These are phyloP conservation scores for Diachasmimorpha longicaudata DNA, from an alignment of 1,140 invertebrate genomes.

Conservation along the genomic window DNA sequence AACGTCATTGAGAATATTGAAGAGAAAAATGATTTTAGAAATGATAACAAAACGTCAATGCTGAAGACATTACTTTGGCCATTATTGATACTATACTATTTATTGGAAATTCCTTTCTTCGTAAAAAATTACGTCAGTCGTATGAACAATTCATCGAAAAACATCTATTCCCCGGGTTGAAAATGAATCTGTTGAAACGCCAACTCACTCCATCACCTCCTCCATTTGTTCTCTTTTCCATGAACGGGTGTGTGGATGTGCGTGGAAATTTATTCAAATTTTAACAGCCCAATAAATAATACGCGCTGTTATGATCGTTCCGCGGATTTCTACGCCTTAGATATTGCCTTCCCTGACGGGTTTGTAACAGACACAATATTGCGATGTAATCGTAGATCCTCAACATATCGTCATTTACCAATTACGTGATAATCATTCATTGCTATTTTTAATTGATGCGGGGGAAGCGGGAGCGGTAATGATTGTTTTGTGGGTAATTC, in stretches of 20 bases:
- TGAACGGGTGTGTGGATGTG: neutral
- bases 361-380: neutral
- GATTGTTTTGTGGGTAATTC: no score
- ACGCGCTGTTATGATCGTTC: slow-evolving; percentile 35
- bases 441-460: neutral
- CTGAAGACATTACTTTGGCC: no score
- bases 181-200: no score
- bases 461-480: no score
- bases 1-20: no score
- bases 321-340: neutral
- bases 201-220: neutral
- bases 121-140: no score
- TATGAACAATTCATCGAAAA: no score
- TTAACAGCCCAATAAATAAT: slow-evolving; percentile 49
- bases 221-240: neutral
- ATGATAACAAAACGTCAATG: no score
- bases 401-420: neutral
- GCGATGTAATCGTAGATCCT: neutral
- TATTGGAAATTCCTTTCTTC: no score
- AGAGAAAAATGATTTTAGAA: no score
- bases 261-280: slow-evolving; percentile 47
- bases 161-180: no score
- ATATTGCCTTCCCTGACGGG: neutral
- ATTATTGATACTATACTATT: no score
- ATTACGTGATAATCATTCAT: neutral